phyloP scores from a whole-genome alignment of 2,888 invertebrate genomes.

The Nomada fucata region DNA sequence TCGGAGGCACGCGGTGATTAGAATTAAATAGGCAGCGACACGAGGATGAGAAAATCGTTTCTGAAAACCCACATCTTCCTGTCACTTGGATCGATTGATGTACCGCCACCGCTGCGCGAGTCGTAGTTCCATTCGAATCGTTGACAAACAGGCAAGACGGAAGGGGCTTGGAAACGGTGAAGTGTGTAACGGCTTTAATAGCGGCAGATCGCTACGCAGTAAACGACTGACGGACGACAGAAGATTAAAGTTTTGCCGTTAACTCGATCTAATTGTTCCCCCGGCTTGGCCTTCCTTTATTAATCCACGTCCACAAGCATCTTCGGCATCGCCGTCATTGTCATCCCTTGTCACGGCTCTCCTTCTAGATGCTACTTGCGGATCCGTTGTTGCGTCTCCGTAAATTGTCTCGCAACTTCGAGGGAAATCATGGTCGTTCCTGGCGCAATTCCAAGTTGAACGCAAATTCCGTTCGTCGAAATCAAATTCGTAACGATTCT shows the following conservation, averaged over 20 bases:
- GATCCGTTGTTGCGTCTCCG: constrained; percentile 48
- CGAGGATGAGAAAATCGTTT: constrained; percentile 66
- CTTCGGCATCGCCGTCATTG: constrained; percentile 68
- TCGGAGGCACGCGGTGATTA: constrained; percentile 25
- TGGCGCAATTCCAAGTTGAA: background rate
- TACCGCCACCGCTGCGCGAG: constrained; percentile 26
- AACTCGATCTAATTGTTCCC: constrained; percentile 84
- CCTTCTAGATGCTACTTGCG: constrained; percentile 44
- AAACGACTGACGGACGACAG: constrained; percentile 84
- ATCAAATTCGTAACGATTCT: background rate
- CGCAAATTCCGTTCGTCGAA: background rate
- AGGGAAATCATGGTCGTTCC: constrained; percentile 24
- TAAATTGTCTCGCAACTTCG: constrained; percentile 45
- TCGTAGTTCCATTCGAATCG: constrained; percentile 62
- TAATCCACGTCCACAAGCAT: constrained; percentile 79
- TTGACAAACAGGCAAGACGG: constrained; percentile 61
- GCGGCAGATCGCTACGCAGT: constrained; percentile 83
- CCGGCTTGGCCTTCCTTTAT: constrained; percentile 80
- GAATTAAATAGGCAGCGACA: constrained; percentile 55
- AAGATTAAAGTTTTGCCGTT: constrained; percentile 83
- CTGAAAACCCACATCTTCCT: constrained; percentile 70
- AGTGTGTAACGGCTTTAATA: constrained; percentile 82
- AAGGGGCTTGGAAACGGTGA: constrained; percentile 74
- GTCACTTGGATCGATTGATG: constrained; percentile 42
- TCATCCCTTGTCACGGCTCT: constrained; percentile 64